Percentiles rank a stretch among this genome's conserved stretches.
Conservation (phyloP, 1,140 invertebrate genomes). For the Aphaenogaster floridana region DNA sequence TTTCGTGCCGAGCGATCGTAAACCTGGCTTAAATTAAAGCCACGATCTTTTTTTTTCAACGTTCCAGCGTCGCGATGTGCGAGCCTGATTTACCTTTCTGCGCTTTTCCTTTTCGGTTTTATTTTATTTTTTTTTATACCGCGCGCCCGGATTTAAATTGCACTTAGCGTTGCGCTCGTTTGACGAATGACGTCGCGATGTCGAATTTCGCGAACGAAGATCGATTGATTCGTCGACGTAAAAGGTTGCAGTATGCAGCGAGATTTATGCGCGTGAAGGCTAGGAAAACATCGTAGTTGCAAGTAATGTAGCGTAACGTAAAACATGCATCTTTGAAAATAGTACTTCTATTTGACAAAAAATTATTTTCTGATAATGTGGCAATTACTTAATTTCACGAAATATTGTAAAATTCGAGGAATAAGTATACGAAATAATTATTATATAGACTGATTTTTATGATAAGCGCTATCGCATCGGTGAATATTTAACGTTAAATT, state of each 20-base stretch:
- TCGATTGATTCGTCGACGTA: constrained; percentile 51
- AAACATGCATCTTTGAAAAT: constrained; percentile 19
- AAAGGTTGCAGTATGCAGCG: constrained; percentile 16
- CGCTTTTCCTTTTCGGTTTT: neutral
- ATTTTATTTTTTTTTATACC: constrained; percentile 28
- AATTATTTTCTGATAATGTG: neutral
- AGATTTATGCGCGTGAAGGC: constrained; percentile 42
- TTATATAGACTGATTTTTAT: constrained; percentile 10
- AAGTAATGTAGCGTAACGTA: neutral
- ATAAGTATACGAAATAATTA: neutral
- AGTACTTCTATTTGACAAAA: constrained; percentile 5
- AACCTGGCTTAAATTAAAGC: constrained; percentile 73
- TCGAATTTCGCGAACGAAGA: constrained; percentile 58
- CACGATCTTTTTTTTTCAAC: constrained; percentile 31
- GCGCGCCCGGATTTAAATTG: constrained; percentile 60
- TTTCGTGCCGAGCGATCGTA: constrained; percentile 69
- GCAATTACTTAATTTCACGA: neutral
- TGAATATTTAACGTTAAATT: constrained; percentile 55
- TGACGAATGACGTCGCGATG: constrained; percentile 49
- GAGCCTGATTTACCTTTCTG: constrained; percentile 55
- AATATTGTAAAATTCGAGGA: neutral
- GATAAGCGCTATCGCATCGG: neutral
- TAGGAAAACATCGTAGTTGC: constrained; percentile 17
- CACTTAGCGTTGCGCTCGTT: constrained; percentile 58
- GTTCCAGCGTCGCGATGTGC: constrained; percentile 58